These are phyloP conservation scores for Physocephala rufipes DNA, from an alignment of 2,888 invertebrate species.

Conservation along the genomic window DNA sequence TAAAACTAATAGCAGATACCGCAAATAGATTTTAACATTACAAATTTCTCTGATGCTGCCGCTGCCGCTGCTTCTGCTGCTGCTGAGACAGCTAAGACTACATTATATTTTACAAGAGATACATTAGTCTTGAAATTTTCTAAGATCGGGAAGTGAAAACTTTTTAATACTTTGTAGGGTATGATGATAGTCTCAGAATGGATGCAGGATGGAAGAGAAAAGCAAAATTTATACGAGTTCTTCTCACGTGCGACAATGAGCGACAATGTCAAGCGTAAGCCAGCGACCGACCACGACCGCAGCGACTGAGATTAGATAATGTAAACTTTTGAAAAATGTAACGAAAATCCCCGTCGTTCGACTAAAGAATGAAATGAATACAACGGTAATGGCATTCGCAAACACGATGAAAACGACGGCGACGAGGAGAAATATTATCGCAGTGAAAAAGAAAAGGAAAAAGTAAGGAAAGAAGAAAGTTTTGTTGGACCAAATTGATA, in stretches of 20 bases:
- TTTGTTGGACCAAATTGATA: too few species aligned
- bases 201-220: background rate
- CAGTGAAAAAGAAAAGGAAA: too few species aligned
- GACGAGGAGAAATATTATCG: background rate
- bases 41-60: conserved; percentile 34
- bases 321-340: conserved; percentile 24
- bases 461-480: too few species aligned
- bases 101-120: conserved; percentile 13
- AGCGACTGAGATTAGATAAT: conserved; percentile 28
- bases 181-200: background rate
- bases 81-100: background rate
- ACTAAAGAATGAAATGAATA: conserved; percentile 19
- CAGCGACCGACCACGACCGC: too few species aligned
- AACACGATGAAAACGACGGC: conserved; percentile 2
- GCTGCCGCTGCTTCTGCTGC: conserved; percentile 14
- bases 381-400: background rate
- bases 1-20: conserved; percentile 36
- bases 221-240: background rate
- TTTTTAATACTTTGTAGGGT: conserved; percentile 21
- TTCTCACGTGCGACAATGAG: background rate
- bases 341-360: conserved; percentile 37
- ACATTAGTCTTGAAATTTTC: conserved; percentile 43
- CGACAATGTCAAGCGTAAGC: background rate
- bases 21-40: conserved; percentile 45
- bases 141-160: conserved; percentile 26